Evolutionary conservation across 2,888 invertebrate species (phyloP).

Genomic region (Sylvicola cinctus): DNA sequence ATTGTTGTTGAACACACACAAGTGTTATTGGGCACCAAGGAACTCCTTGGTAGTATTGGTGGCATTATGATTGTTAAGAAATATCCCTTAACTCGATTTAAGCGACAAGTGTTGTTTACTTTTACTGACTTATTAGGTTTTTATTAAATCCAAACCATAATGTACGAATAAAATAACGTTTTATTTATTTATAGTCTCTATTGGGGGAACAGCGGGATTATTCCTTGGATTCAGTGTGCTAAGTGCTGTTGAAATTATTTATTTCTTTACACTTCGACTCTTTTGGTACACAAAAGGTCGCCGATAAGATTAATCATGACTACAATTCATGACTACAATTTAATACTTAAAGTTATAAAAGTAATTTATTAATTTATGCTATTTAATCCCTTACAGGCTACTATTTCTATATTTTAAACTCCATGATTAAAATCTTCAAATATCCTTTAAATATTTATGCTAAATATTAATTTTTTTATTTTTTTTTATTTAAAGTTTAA

Average conservation of each 20-base stretch:
- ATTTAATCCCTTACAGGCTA: too few species aligned
- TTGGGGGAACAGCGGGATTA: conserved; percentile 61
- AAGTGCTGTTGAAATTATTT: conserved; percentile 52
- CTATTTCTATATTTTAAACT: too few species aligned
- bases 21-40: conserved; percentile 13
- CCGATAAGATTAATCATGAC: conserved; percentile 8
- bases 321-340: too few species aligned
- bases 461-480: too few species aligned
- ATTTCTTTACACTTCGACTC: conserved; percentile 44
- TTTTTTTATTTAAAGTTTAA: too few species aligned
- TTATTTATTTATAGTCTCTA: conserved; percentile 33
- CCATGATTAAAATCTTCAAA: too few species aligned
- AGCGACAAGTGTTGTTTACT: conserved; percentile 20
- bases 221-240: conserved; percentile 60
- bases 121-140: conserved; percentile 22
- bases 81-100: conserved; percentile 16
- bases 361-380: too few species aligned
- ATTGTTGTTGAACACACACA: conserved; percentile 8
- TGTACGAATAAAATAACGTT: background rate
- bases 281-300: conserved; percentile 32
- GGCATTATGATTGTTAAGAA: conserved; percentile 11
- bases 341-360: too few species aligned
- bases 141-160: background rate
- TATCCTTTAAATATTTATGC: too few species aligned
- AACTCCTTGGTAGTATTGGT: conserved; percentile 13